Evolutionary conservation across 30 jellyfish, hydroid and myxozoan species (phyloP).

Genomic region (Pseudorhiza aurosa): DNA sequence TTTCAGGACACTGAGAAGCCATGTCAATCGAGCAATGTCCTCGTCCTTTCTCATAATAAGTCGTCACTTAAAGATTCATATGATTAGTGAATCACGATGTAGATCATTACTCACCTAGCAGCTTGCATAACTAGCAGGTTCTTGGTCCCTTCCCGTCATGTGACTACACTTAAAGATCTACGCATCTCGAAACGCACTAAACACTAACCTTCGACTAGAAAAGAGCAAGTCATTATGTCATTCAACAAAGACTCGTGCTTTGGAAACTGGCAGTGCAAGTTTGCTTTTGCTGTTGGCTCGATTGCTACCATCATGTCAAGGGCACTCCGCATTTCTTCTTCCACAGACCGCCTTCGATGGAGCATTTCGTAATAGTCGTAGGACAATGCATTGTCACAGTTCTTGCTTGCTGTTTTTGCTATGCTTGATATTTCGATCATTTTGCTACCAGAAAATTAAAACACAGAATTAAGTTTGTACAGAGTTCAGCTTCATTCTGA

Average conservation of each 20-base stretch:
- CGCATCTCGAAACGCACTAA: too few relatives aligned
- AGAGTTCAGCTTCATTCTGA: too few relatives aligned
- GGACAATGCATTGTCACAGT: conserved; percentile 71
- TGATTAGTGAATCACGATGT: too few relatives aligned
- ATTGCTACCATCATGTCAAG: conserved; percentile 57
- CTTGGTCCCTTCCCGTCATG: too few relatives aligned
- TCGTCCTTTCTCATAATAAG: too few relatives aligned
- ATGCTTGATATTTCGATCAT: conserved; percentile 68
- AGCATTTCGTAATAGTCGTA: conserved; percentile 77
- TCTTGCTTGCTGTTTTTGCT: conserved; percentile 73
- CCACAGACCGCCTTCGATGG: conserved; percentile 58
- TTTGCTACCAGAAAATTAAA: conserved; percentile 37
- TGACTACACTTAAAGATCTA: too few relatives aligned
- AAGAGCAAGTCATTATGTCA: conserved; percentile 51
- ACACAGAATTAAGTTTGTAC: too few relatives aligned
- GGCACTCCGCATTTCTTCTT: conserved; percentile 50
- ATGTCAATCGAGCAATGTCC: too few relatives aligned
- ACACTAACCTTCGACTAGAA: conserved; percentile 69
- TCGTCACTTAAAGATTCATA: too few relatives aligned
- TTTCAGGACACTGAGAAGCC: too few relatives aligned
- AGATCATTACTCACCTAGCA: too few relatives aligned
- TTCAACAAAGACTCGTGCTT: conserved; percentile 66
- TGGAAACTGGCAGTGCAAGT: conserved; percentile 71
- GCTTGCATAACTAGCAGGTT: too few relatives aligned
- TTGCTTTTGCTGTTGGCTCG: conserved; percentile 53